A percentile compares a stretch with the other conserved stretches of the same genome.
Evolutionary conservation across 2,113 vertebrate genomes (phyloP).

Genomic region (Passer montanus): DNA sequence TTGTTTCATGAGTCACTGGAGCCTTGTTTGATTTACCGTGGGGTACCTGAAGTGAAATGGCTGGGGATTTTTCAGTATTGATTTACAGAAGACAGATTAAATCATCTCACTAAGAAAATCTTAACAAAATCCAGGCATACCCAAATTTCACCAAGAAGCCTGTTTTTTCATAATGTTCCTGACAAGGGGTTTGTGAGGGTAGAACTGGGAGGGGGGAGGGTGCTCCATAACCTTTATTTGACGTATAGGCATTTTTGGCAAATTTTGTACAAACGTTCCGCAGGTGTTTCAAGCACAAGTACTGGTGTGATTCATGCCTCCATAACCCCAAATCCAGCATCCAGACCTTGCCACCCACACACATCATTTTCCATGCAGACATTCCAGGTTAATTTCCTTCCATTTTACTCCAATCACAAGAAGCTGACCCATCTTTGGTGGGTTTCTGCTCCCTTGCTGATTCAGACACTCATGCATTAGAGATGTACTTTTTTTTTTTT

Average conservation of each 20-base stretch:
- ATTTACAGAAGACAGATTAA: conserved; percentile 12
- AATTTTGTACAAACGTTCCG: conserved; percentile 25
- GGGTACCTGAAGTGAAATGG: conserved; percentile 39
- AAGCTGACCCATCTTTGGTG: background rate
- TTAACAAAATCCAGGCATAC: conserved; percentile 3
- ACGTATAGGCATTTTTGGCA: conserved; percentile 16
- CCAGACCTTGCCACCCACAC: background rate
- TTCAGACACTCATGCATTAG: background rate
- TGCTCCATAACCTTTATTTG: background rate
- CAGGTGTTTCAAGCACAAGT: conserved; percentile 69
- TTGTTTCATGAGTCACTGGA: conserved; percentile 42
- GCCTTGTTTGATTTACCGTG: conserved; percentile 11
- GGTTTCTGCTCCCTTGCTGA: conserved; percentile 11
- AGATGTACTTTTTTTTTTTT: background rate
- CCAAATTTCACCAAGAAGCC: conserved; percentile 24
- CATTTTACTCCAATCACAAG: background rate
- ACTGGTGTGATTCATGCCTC: conserved; percentile 54
- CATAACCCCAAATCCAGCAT: conserved; percentile 40
- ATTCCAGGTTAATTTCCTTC: conserved; percentile 35
- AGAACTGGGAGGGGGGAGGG: conserved; percentile 33
- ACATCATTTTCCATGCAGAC: conserved; percentile 12
- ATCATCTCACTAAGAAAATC: conserved; percentile 6
- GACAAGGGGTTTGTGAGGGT: conserved; percentile 23
- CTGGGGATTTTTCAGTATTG: conserved; percentile 23
- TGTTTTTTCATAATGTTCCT: conserved; percentile 20